Evolutionary conservation across 1,140 invertebrate species (phyloP), one percentile per base, ranked within the genome.

Genomic region (Andricus grossulariae): DNA sequence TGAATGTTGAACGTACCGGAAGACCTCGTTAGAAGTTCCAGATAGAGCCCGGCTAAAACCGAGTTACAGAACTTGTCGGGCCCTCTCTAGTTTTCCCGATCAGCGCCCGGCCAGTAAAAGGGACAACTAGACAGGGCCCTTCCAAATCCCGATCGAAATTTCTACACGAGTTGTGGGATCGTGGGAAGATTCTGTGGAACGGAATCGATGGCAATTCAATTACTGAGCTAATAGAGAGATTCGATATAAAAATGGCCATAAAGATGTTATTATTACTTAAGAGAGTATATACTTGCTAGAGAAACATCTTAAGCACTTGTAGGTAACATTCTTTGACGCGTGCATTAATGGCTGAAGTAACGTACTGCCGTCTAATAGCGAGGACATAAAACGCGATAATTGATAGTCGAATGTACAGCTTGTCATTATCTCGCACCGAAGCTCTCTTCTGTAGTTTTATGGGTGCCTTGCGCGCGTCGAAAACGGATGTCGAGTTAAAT

Each of bases 321-420:
- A 73, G 74, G 71, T 57, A 57, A 77, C 55, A 77, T 83, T 80
- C 75, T 80, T 78, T 77, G 77, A 80, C 78, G 74, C 76, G 57
- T 57, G 75, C 74, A 77, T 79, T 83, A 83, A 80, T 80, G 78
- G 60, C 49, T 13, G 70, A 74, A 70, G 49, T 80, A 78, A 83
- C 74, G 75, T 78, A 80, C 79, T 72, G 73, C 74, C 70, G 18
- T 57, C 71, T 81, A 83, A 79, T 79, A 72, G 74, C 79, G 79
- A 77, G 76, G 78, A 81, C 81, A 77, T 84, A 85, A 86, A 85
- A 82, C 79, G 82, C 84, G 85, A 86, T 86, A 86, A 86, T 85
- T 84, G 84, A 85, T 85, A 84, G 85, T 78, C 82, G 77, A 86
- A 84, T 74, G 82, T 76, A 71, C 78, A 80, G 80, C 85, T 86